phyloP scores from a whole-genome alignment of 1,140 invertebrate species.

The Ditylenchus dipsaci region DNA sequence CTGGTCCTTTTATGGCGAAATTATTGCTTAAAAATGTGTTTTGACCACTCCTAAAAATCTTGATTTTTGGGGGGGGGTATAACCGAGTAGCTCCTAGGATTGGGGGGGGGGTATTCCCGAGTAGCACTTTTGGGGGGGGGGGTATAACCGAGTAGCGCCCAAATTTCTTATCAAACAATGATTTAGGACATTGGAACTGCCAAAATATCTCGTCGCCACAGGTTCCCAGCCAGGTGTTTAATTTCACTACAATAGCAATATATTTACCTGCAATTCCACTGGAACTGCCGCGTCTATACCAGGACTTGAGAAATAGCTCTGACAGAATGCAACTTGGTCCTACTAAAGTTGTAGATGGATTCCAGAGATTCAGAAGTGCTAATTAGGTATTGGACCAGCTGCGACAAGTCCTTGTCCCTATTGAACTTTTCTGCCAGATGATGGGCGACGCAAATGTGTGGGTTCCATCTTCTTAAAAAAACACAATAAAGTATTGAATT shows the following conservation, averaged over 20 bases:
- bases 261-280: constrained; percentile 19
- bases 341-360: constrained; percentile 2
- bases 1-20: too few relatives aligned
- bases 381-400: constrained; percentile 27
- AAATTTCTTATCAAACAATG: too few relatives aligned
- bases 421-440: constrained; percentile 22
- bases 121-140: too few relatives aligned
- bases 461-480: constrained; percentile 27
- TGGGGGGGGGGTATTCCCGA: too few relatives aligned
- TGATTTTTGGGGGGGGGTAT: too few relatives aligned
- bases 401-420: constrained; percentile 15
- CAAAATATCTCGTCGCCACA: too few relatives aligned
- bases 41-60: too few relatives aligned
- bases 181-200: too few relatives aligned
- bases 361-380: constrained; percentile 22
- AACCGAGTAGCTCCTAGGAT: too few relatives aligned
- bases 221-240: too few relatives aligned
- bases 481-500: not conserved
- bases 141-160: too few relatives aligned
- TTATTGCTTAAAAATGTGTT: too few relatives aligned
- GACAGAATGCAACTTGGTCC: constrained; percentile 7
- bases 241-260: not conserved
- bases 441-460: constrained; percentile 21
- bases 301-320: constrained; percentile 23
- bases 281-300: constrained; percentile 19